A percentile compares a stretch with the other conserved stretches of the same genome.
phyloP scores from a whole-genome alignment of 2,113 vertebrate species.

The Eubucco bourcierii region DNA sequence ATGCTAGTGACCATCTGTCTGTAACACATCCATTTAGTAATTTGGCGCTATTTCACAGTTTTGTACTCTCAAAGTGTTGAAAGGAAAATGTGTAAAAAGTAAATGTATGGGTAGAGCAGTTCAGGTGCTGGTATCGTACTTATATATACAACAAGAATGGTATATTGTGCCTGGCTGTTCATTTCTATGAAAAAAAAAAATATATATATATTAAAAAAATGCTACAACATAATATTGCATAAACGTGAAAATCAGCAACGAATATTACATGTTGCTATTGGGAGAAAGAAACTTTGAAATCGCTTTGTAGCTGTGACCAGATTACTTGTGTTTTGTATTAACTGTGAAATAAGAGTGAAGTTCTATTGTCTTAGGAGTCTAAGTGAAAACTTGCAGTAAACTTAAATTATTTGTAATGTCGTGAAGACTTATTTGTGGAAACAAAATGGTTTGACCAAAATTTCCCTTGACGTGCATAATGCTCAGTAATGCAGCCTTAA shows the following conservation, averaged over 20 bases:
- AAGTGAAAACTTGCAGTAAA: neutral
- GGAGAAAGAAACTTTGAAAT: neutral
- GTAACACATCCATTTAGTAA: neutral
- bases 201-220: neutral
- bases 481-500: neutral
- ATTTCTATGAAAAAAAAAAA: neutral
- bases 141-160: too few species aligned
- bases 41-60: neutral
- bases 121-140: neutral
- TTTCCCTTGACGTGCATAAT: neutral
- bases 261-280: neutral
- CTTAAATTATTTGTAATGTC: neutral
- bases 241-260: neutral
- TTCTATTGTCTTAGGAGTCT: neutral
- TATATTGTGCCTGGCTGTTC: neutral
- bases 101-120: neutral
- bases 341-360: neutral
- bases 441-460: fast-evolving
- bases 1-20: conserved; percentile 10
- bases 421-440: neutral
- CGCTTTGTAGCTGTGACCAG: neutral
- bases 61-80: neutral
- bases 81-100: neutral
- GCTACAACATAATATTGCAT: neutral
- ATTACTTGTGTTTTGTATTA: neutral